phyloP scores from a whole-genome alignment of 2,113 vertebrate species.

The Herpailurus yagouaroundi region DNA sequence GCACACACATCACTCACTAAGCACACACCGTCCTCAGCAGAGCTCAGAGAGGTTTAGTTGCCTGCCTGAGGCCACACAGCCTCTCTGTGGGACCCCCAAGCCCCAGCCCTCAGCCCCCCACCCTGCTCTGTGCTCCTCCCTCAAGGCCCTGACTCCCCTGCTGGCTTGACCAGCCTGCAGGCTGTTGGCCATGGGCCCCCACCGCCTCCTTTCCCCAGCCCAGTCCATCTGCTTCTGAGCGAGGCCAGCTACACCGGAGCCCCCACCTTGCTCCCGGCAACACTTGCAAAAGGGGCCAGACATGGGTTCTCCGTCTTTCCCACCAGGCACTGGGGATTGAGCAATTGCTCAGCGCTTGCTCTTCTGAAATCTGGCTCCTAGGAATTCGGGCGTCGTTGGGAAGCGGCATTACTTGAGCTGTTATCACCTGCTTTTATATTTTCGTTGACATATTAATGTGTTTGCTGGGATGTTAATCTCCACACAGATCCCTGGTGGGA shows the following conservation, averaged over 20 bases:
- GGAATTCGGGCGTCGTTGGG: conserved; percentile 82
- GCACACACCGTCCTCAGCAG: not conserved
- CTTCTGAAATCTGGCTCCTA: conserved; percentile 84
- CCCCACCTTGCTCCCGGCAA: not conserved
- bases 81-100: not conserved
- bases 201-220: not conserved
- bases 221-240: not conserved
- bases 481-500: conserved; percentile 84
- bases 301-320: conserved; percentile 71
- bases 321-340: conserved; percentile 73
- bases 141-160: not conserved
- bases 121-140: not conserved
- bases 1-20: rapidly evolving
- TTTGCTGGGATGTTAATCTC: conserved; percentile 83
- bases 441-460: conserved; percentile 83
- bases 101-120: not conserved
- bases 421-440: conserved; percentile 87
- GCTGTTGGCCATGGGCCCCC: rapidly evolving
- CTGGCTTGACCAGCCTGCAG: not conserved
- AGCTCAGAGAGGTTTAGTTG: not conserved
- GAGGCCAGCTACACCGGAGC: rapidly evolving
- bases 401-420: conserved; percentile 84
- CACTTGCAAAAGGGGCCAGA: not conserved
- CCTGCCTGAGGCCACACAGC: not conserved
- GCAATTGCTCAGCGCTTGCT: conserved; percentile 78